Base-by-base conservation (phyloP, 2,113 vertebrate species). In the Notothenia coriiceps region DNA sequence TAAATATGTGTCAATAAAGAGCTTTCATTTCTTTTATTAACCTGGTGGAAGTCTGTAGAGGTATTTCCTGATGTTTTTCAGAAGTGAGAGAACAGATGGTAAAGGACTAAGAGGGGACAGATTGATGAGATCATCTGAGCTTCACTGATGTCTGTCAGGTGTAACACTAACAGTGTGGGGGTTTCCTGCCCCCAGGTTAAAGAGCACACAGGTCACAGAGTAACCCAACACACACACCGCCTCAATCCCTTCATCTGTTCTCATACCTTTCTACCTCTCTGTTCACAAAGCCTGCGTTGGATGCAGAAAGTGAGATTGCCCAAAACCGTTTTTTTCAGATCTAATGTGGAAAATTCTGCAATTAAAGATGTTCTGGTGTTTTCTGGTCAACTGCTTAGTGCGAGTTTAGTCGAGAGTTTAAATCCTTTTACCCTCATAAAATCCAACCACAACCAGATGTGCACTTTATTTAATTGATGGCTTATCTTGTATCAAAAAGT, bases 71-170 rank as follows among this genome's bases (percentile, higher is more conserved):
- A 25, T 44, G 44, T 66, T 43, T 83, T 69, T 78, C 43, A 59
- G 20, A 25, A 69, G 68, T 68, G 25, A 70, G 18, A 43, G 46
- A 79, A 77, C 78, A 73, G 68, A 78, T 63, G 74, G 70, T 51
- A 0, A 50, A 71, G 64, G 49, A 54, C 35, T 22, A 6, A 66
- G 62, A 64, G 68, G 7, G 49, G 68, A 60, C 77, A 70, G 84
- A 83, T 55, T 85, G 74, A 83, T 82, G 74, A 79, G 86, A 77
- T 89, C 77, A 81, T 77, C 46, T 22, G 6, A 84, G 74, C 75
- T 74, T 67, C 54, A 43, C 75, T 75, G 79, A 74, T 79, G 81
- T 76, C 77, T 74, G 65, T 90, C 87, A 89, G 87, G 84, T 87
- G 73, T 81, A 85, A 83, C 79, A 59, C 29, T 78, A 71, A 72